Base-by-base conservation (phyloP, 1,140 invertebrate genomes). In the Condylostylus longicornis region DNA sequence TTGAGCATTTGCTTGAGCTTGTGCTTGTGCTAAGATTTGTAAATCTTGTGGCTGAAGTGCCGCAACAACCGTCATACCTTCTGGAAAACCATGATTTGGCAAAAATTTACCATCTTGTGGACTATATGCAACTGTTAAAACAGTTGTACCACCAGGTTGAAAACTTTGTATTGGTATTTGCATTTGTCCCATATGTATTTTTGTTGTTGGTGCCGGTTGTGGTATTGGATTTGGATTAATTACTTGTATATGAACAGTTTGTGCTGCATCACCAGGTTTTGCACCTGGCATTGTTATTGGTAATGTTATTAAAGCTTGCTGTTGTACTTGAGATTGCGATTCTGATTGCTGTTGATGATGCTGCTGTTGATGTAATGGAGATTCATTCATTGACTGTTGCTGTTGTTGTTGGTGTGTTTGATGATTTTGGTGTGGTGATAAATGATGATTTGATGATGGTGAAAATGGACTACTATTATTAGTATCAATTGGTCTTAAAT, bases 231-330 rank as follows among this genome's bases (percentile, higher is more conserved):
- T 72, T 2, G 74, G 74, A 48, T 67, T 72, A 6, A 78, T 65
- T 27, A 82, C 78, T 54, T 81, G 78, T 31, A 82, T 82, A 54
- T 82, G 79, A 12, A 82, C 72, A 7, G 75, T 79, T 44, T 78
- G 76, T 47, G 79, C 77, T 14, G 77, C 75, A 48, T 73, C 71
- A 40, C 69, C 79, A 49, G 79, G 77, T 50, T 82, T 82, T 4
- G 70, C 63, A 4, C 77, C 77, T 6, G 76, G 77, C 49, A 83
- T 69, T 2, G 74, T 72, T 38, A 82, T 80, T 7, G 79, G 79
- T 47, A 83, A 51, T 3, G 77, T 78, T 37, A 82, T 79, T 19
- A 82, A 68, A 42, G 74, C 70, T 46, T 71, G 70, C 61, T 65
- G 29, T 60, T 64, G 33, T 30, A 54, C 55, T 43, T 59, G 47